These are phyloP conservation scores for Trematomus loennbergii DNA, from an alignment of 2,113 vertebrate genomes.

Conservation along the genomic window DNA sequence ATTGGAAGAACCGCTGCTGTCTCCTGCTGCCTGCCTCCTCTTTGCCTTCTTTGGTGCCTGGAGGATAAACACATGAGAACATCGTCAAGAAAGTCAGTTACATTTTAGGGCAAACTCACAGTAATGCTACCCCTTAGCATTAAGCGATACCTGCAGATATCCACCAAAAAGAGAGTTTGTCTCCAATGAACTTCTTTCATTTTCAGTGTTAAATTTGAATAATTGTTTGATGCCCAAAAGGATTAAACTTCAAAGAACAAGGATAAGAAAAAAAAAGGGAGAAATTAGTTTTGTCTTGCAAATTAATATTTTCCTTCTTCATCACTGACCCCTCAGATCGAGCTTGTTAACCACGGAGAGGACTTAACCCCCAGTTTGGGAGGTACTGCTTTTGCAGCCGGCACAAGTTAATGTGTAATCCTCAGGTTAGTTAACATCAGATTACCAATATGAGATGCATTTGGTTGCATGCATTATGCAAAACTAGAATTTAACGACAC, in stretches of 20 bases:
- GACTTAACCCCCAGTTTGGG: not conserved
- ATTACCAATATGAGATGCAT: not conserved
- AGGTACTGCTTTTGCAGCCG: not conserved
- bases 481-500: not conserved
- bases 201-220: not conserved
- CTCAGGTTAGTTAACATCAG: not conserved
- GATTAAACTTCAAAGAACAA: not conserved
- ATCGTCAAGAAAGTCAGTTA: not conserved
- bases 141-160: not conserved
- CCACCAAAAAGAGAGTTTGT: not conserved
- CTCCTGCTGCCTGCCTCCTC: constrained; percentile 89
- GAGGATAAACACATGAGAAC: constrained; percentile 22
- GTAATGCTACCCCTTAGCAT: not conserved
- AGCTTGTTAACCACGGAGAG: not conserved
- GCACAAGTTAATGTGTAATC: not conserved
- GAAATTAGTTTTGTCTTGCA: not conserved
- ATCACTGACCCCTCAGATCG: not conserved
- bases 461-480: not conserved
- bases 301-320: not conserved
- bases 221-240: not conserved
- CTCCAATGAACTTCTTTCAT: not conserved
- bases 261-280: not conserved
- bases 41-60: constrained; percentile 94
- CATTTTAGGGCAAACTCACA: not conserved
- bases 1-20: constrained; percentile 87